Base-by-base conservation (phyloP, 2,113 vertebrate species). In the Chinchilla lanigera region DNA sequence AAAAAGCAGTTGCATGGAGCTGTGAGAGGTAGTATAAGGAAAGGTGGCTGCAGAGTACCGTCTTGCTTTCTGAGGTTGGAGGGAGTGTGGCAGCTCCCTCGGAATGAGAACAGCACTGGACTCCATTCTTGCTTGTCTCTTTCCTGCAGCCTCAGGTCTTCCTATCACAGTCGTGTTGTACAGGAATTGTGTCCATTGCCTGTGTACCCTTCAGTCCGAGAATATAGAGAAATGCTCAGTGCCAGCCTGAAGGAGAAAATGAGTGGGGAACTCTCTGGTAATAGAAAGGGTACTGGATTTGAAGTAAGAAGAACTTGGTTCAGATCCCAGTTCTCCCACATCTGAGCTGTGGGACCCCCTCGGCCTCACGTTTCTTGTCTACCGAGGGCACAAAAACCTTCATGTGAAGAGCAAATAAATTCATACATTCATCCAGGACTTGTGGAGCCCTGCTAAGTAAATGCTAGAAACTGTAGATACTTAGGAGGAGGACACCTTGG, bases 301-400 rank as follows among this genome's bases (percentile, higher is more conserved):
- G 22, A 75, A 85, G 30, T 81, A 33, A n/a, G 61, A 33, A 38
- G 81, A 67, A 35, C 71, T 81, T 71, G 58, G 16, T 75, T 85
- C 50, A 60, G 85, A 86, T 67, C 58, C 14, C 1, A 5, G 7
- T 14, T 65, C 67, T 69, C 24, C 5, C 38, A 28, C 22, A 11
- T 90, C 44, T 93, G 16, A 87, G 69, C 35, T 77, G 10, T 60
- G n/a, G 61, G 82, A 90, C 98, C 97, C n/a, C 85, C 83, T 81
- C 58, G 86, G 28, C 38, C 54, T 67, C 4, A 60, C 28, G 75
- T 80, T 90, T 44, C 47, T 47, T 3, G 0, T 9, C n/a, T 41
- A 35, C 4, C 33, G 3, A 9, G 1, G 28, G 22, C 33, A 71
- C 90, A 44, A 91, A 96, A 84, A 52, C 3, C 17, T 78, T 7